Evolutionary conservation across 2,888 invertebrate genomes (phyloP).

Genomic region (Sminthurinus aureus): DNA sequence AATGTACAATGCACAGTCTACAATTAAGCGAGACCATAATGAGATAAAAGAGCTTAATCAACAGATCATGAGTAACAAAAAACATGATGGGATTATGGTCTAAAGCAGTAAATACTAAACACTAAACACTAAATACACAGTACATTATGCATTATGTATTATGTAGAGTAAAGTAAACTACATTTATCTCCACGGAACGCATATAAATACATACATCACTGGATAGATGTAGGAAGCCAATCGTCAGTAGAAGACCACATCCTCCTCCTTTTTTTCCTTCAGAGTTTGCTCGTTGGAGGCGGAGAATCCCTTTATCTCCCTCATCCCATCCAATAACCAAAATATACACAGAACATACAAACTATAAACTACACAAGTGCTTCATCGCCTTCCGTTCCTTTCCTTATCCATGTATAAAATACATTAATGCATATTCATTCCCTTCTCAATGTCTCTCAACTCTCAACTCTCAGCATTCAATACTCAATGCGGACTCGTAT

Average conservation of each 20-base stretch:
- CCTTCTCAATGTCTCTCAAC: not conserved
- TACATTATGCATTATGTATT: too few species aligned
- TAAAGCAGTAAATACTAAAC: too few species aligned
- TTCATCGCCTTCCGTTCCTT: not conserved
- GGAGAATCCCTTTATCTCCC: slow-evolving; percentile 6
- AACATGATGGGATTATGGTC: not conserved
- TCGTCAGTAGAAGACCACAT: slow-evolving; percentile 27
- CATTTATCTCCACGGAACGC: not conserved
- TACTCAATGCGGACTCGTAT: too few species aligned
- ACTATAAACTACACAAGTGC: not conserved
- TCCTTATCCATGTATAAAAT: not conserved
- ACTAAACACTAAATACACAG: too few species aligned
- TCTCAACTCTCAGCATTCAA: too few species aligned
- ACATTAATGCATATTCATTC: not conserved
- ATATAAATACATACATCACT: not conserved
- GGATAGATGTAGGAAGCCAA: slow-evolving; percentile 27
- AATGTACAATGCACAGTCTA: not conserved
- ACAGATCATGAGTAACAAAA: slow-evolving; percentile 23
- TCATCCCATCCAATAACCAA: slow-evolving; percentile 1
- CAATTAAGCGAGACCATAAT: slow-evolving; percentile 22
- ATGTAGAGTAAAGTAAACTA: too few species aligned
- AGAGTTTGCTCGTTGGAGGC: slow-evolving; percentile 29
- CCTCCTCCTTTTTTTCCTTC: slow-evolving; percentile 23
- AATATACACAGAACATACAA: not conserved
- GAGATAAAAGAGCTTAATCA: slow-evolving; percentile 14